A percentile compares a stretch with the other conserved stretches of the same genome.
phyloP scores from a whole-genome alignment of 2,113 vertebrate species.

The Acrocephalus kingi region DNA sequence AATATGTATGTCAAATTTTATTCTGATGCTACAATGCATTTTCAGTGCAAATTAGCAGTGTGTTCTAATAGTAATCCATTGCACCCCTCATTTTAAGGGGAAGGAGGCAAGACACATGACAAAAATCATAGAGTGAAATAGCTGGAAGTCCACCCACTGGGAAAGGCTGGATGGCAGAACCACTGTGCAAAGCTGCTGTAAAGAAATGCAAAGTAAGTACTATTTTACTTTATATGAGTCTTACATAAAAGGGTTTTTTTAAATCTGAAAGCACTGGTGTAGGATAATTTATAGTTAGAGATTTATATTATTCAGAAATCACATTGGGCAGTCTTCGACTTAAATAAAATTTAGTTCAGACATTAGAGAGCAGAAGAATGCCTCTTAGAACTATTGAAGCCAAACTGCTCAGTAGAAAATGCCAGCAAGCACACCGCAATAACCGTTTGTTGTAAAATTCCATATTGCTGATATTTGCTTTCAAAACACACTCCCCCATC shows the following conservation, averaged over 20 bases:
- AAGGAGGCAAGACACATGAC: slow-evolving; percentile 66
- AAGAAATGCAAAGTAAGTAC: slow-evolving; percentile 74
- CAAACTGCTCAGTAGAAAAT: not conserved
- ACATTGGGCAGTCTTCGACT: not conserved
- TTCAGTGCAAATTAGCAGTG: not conserved
- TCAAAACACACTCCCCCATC: not conserved
- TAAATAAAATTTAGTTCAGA: not conserved
- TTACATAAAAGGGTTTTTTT: not conserved
- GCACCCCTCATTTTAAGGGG: slow-evolving; percentile 61
- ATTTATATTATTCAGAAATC: not conserved
- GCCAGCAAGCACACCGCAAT: not conserved
- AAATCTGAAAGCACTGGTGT: not conserved
- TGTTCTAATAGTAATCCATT: slow-evolving; percentile 43
- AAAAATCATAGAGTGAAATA: slow-evolving; percentile 69
- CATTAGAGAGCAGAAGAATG: not conserved
- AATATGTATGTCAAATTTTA: not conserved
- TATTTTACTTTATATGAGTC: slow-evolving; percentile 3
- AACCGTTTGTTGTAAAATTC: not conserved
- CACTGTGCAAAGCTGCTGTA: slow-evolving; percentile 66
- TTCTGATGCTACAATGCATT: not conserved
- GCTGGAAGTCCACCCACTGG: slow-evolving; percentile 45
- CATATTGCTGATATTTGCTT: not conserved
- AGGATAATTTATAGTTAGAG: slow-evolving; percentile 26
- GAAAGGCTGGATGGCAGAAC: slow-evolving; percentile 73
- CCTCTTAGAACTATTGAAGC: not conserved